Evolutionary conservation across 30 jellyfish, hydroid and myxozoan species (phyloP), one percentile per base, ranked within the genome.

Genomic region (Turritopsis dohrnii): DNA sequence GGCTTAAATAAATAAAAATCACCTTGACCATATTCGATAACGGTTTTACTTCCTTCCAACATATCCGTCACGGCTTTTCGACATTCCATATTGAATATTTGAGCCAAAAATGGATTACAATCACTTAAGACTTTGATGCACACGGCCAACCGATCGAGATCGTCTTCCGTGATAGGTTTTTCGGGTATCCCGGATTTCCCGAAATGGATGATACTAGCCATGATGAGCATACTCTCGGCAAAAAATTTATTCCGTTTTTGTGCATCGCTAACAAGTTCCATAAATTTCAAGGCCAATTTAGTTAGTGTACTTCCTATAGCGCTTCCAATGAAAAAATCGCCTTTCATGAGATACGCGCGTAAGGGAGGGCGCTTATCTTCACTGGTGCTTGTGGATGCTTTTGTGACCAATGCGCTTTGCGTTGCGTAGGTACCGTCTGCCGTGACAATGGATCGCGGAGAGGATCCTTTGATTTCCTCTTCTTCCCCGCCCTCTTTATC

Each of bases 381-480:
- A 52, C 69, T 84, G 22, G 86, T 86, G 17, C 81, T 72, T 5
- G 66, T 81, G 26, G 85, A 76, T 19, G 95, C 71, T 27, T 87
- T 87, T 80, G 92, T 79, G 13, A 94, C 86, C 76, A 92, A 85
- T 18, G 97, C 97, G 69, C 96, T 87, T 54, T 92, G 97, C 0
- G 97, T 92, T 29, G 97, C 97, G 29, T 92, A 92, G 25, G 97
- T 92, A 21, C 97, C 97, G 81, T 92, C 97, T 9, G 97, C 97
- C 3, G 97, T 92, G 52, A 92, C 97, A 24, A 87, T 84, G 52
- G 69, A 87, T 60, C 87, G 96, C 7, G 82, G 72, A 66, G 84
- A 23, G 72, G 54, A n/a, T 30, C 60, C 60, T 77, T 28, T 52
- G 65, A 18, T 76, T 21, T 80, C 81, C 21, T 52, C 87, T 31